Conservation (phyloP, 1,140 invertebrate species). For the Ridgeia piscesae region DNA sequence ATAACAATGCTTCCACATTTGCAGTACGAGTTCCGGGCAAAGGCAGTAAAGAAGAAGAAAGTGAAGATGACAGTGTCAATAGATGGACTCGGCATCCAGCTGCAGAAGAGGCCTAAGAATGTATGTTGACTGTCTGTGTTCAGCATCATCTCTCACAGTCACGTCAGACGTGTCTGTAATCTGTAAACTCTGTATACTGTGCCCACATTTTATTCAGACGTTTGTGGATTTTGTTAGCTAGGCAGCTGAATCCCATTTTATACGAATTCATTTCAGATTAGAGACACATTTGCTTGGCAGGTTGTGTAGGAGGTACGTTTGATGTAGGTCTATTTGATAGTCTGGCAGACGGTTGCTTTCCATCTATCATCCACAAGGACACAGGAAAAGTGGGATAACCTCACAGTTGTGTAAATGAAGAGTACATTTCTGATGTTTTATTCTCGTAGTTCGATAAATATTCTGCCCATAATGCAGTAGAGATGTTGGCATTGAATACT, state of each 20-base stretch:
- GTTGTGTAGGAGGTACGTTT: neutral
- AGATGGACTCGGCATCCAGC: conserved; percentile 85
- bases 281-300: neutral
- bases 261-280: neutral
- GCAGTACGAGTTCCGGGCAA: conserved; percentile 97
- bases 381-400: neutral
- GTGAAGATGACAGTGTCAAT: conserved; percentile 92
- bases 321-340: neutral
- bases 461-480: too few relatives aligned
- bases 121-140: conserved; percentile 35
- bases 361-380: neutral
- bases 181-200: too few relatives aligned
- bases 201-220: neutral
- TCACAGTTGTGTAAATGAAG: too few relatives aligned
- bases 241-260: neutral
- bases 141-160: neutral
- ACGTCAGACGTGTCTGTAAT: neutral
- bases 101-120: conserved; percentile 74
- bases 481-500: too few relatives aligned
- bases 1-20: conserved; percentile 44
- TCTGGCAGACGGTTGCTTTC: neutral
- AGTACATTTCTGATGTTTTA: neutral
- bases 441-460: too few relatives aligned
- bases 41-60: conserved; percentile 96
- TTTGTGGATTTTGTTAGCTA: neutral